Base-by-base conservation (phyloP, 2,888 invertebrate species). In the Stenotaenia linearis region DNA sequence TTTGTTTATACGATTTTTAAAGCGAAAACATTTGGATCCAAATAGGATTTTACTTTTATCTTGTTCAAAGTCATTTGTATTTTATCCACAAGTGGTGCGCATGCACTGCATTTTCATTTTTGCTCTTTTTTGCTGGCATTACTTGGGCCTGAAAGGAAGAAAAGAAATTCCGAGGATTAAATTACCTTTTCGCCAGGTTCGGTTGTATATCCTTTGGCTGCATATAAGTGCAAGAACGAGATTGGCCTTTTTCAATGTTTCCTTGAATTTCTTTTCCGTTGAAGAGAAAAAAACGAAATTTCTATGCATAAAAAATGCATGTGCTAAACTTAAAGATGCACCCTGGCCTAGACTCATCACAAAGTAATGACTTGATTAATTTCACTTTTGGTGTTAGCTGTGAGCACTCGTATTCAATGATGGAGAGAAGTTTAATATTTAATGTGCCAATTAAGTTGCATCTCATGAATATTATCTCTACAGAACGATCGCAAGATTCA, bases 71-170 rank as follows among this genome's bases (percentile, higher is more conserved):
- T 25, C n/a, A 69, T 69, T 69, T 69, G 25, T 69, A 69, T 25
- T 69, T 69, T 28, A 69, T 25, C 69, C 28, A 23, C 12, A 69
- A 10, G 69, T 45, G 69, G 25, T 69, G 69, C 25, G 69, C 69
- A n/a, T n/a, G 69, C 69, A 28, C 69, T 69, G 69, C 25, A 69
- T 69, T 69, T 69, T 69, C 69, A 69, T 69, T 69, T 69, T 69
- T 69, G 28, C 25, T 5, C 69, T 69, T 5, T 25, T 69, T 25
- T 56, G n/a, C n/a, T n/a, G n/a, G n/a, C n/a, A n/a, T 12, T 45
- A 21, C 56, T 3, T 23, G 25, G 12, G n/a, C 28, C 5, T 69
- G 25, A 28, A 21, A 15, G 28, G 69, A 69, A 69, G 69, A 45
- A 32, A 32, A 18, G 45, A 28, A 25, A 69, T 69, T 69, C n/a